A percentile compares a stretch with the other conserved stretches of the same genome.
phyloP scores from a whole-genome alignment of 1,140 invertebrate genomes.

The Macrosteles quadrilineatus region DNA sequence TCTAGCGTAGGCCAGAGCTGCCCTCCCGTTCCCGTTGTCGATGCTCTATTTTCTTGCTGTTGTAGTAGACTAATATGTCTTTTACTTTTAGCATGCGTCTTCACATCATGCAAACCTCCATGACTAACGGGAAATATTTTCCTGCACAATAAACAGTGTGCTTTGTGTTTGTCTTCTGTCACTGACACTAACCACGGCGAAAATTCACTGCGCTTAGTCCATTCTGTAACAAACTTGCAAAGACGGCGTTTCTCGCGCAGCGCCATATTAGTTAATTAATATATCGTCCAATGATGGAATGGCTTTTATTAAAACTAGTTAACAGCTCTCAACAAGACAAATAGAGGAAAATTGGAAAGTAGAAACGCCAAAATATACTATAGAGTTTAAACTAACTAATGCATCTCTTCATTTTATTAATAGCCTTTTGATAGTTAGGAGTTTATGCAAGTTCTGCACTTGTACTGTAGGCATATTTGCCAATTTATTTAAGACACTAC shows the following conservation, averaged over 20 bases:
- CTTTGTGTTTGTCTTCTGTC: constrained; percentile 46
- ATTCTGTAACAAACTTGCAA: constrained; percentile 48
- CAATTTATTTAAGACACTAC: too few relatives aligned
- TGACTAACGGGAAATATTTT: constrained; percentile 48
- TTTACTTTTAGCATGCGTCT: constrained; percentile 49
- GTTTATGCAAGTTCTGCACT: too few relatives aligned
- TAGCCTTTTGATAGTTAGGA: too few relatives aligned
- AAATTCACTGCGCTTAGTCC: constrained; percentile 44
- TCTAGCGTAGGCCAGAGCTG: constrained; percentile 33
- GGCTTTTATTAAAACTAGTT: constrained; percentile 28
- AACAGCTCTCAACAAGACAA: neutral
- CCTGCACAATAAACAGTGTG: constrained; percentile 47
- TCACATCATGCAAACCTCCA: constrained; percentile 47
- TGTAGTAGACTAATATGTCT: constrained; percentile 44
- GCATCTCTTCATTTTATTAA: too few relatives aligned
- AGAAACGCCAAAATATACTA: too few relatives aligned
- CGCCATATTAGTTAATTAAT: constrained; percentile 42
- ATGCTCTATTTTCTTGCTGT: constrained; percentile 37
- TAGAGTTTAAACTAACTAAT: too few relatives aligned
- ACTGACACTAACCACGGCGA: constrained; percentile 46
- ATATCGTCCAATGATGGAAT: constrained; percentile 32
- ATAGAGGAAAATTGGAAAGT: too few relatives aligned
- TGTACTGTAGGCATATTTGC: too few relatives aligned
- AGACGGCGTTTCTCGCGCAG: constrained; percentile 43
- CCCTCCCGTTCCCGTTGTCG: constrained; percentile 17